These are phyloP conservation scores for Heliconius nattereri DNA, from an alignment of 1,140 invertebrate genomes.

Conservation along the genomic window DNA sequence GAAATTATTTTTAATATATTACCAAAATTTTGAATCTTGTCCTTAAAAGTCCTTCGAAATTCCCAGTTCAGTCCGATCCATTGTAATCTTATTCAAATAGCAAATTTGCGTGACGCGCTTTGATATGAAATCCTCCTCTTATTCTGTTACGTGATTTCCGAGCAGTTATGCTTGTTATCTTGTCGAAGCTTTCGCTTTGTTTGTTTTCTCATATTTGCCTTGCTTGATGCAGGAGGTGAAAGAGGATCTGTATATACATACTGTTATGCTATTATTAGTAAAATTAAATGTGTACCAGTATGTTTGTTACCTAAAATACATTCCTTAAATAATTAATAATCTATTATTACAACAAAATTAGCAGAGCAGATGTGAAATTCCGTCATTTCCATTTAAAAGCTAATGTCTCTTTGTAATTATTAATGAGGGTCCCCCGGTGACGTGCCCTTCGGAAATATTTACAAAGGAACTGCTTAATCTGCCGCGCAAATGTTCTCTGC, in stretches of 20 bases:
- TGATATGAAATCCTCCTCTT: conserved; percentile 54
- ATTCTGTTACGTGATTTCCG: conserved; percentile 57
- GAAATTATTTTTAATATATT: too few species aligned
- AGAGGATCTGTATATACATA: conserved; percentile 40
- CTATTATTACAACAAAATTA: neutral
- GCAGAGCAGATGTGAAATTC: conserved; percentile 63
- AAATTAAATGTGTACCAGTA: conserved; percentile 23
- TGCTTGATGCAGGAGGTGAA: conserved; percentile 40
- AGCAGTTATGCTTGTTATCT: conserved; percentile 56
- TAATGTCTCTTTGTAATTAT: conserved; percentile 73
- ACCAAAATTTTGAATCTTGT: conserved; percentile 32
- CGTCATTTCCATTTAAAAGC: conserved; percentile 53
- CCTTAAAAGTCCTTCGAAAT: conserved; percentile 52
- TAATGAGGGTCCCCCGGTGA: conserved; percentile 64
- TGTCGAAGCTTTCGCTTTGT: conserved; percentile 48
- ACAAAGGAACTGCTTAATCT: conserved; percentile 66
- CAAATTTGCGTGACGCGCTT: conserved; percentile 58
- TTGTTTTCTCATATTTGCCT: conserved; percentile 47
- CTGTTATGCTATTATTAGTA: conserved; percentile 38
- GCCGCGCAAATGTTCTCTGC: conserved; percentile 60
- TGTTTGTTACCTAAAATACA: neutral
- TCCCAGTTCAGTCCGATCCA: conserved; percentile 40
- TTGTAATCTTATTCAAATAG: conserved; percentile 56
- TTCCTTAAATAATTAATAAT: neutral
- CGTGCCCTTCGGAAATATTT: conserved; percentile 72